Evolutionary conservation across 2,888 invertebrate genomes (phyloP), one percentile per base, ranked within the genome.

Genomic region (Mythimna albipuncta): DNA sequence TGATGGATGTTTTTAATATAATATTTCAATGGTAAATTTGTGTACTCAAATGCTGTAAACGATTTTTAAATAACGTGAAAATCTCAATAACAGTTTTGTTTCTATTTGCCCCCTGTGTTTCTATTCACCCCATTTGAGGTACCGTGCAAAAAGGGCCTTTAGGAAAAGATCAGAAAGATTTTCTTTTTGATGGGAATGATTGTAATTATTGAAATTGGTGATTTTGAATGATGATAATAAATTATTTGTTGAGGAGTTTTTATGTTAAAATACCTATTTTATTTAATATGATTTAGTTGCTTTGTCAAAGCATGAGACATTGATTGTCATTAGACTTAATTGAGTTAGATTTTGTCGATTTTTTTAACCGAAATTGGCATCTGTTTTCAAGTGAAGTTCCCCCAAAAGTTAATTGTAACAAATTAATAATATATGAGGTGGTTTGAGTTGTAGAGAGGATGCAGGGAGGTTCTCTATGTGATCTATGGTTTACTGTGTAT

Each of bases 371-470:
- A 55, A 61, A 13, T 44, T 57, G 35, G 9, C 57, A 5, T 57
- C 9, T 11, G n/a, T 26, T 32, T 47, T 74, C 75, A 64, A 77
- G 77, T 84, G 74, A 75, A 64, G 74, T 79, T 75, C 63, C 81
- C 72, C 63, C 69, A 76, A 84, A 64, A 54, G 38, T 72, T 84
- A 83, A 79, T 84, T 75, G 66, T 84, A 84, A 84, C 79, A 74
- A 72, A 85, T 47, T 83, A 81, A 79, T 75, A 74, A 84, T 70
- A 80, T 82, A 80, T 82, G 79, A 77, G 54, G 78, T 73, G 35
- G 59, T 72, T 82, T 83, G 64, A 57, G 69, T 74, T 69, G 59
- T 78, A 84, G 77, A 70, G 67, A 74, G 61, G 52, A 77, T 35
- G 75, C 77, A 77, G 79, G 84, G 84, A 75, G 76, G 47, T 79